Base-by-base conservation (phyloP, 2,113 vertebrate species). In the Dasyprocta punctata region DNA sequence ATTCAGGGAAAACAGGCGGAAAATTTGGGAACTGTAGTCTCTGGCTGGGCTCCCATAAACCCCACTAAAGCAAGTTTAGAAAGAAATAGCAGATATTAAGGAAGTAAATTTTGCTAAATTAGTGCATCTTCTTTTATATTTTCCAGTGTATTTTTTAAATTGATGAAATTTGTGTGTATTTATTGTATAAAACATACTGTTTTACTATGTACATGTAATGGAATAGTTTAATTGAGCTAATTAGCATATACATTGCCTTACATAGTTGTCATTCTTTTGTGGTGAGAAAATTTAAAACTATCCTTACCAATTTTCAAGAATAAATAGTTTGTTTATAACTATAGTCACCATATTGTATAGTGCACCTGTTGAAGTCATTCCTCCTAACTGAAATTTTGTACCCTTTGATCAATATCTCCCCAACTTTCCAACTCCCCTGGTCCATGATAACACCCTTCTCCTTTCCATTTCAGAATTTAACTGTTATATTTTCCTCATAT, bases 381-480 rank as follows among this genome's bases (percentile, higher is more conserved):
- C 20, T 61, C 12, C 19, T 30, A 54, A 22, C 14, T 95, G 26
- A 80, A 41, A 26, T 36, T 44, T 19, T 67, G 20, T 36, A n/a
- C 19, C 0, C 4, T 28, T 73, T 63, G 6, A 41, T 4, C 8
- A 6, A 24, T 6, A 33, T 47, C 4, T 52, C 22, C 24, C 5
- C 38, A n/a, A 2, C 1, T 16, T 44, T n/a, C 3, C 0, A 49
- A 6, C 47, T 33, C 38, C 12, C 20, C 11, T 67, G 9, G 26
- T 41, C 33, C 19, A 17, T 41, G 2, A 52, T 71, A 41, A 17
- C 1, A 61, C 19, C 0, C 33, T 41, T 80, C 8, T 28, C 20
- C 17, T 81, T 60, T 80, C 26, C 5, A 81, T 28, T 81, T 61
- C 38, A 69, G 49, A 56, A 38, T 24, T 33, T 13, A 36, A 33